Percentiles rank a stretch among this genome's conserved stretches.
These are phyloP conservation scores for Hymenochirus boettgeri DNA, from an alignment of 2,113 vertebrate genomes.

Conservation along the genomic window DNA sequence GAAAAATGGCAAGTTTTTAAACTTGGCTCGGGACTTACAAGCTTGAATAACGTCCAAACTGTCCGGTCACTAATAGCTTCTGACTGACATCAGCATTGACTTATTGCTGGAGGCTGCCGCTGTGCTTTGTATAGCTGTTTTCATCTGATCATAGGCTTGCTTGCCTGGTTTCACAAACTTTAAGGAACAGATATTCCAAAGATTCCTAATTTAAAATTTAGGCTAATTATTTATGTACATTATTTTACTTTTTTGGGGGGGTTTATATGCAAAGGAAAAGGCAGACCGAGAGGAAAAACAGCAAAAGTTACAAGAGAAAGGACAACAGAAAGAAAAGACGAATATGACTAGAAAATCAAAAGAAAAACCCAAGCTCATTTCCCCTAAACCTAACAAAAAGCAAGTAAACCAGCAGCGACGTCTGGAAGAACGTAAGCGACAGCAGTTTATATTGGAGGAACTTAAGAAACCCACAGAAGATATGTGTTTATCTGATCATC, in stretches of 20 bases:
- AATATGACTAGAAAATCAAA: constrained; percentile 69
- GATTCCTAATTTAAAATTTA: neutral
- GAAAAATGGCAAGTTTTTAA: no score
- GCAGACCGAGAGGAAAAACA: neutral
- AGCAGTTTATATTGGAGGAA: constrained; percentile 87
- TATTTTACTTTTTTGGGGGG: no score
- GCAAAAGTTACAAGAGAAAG: accelerated
- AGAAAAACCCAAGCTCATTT: constrained; percentile 50
- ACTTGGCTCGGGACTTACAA: no score
- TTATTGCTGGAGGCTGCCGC: no score
- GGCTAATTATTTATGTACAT: no score
- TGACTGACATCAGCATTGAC: no score
- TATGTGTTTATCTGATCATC: constrained; percentile 91
- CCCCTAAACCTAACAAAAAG: constrained; percentile 68
- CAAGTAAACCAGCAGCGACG: constrained; percentile 72
- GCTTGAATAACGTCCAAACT: no score
- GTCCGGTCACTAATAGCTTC: no score
- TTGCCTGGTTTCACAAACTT: no score
- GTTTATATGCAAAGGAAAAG: constrained; percentile 4
- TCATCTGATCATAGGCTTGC: no score
- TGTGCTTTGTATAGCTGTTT: no score
- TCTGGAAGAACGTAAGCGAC: constrained; percentile 80
- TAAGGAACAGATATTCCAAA: no score
- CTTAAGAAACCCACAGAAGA: constrained; percentile 94
- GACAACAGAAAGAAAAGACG: constrained; percentile 52